Base-by-base conservation (phyloP, 2,888 invertebrate species). In the Crepidodera aurea region DNA sequence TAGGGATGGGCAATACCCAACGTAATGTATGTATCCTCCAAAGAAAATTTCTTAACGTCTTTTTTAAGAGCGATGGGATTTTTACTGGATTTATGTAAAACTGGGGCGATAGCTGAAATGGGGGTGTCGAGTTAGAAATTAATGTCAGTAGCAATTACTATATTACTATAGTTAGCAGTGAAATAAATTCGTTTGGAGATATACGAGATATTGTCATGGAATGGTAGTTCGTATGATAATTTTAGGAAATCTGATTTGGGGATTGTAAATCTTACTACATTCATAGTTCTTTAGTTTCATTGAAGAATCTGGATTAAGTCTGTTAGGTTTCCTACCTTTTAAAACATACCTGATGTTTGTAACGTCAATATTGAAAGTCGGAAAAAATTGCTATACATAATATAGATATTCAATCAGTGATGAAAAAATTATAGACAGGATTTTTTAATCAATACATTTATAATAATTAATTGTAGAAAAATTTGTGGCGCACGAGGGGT, bases 1-100 rank as follows among this genome's bases (percentile, higher is more conserved):
- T 22, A 32, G 58, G 62, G 62, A 58, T 59, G 25, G 62, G 62
- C 58, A 16, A 40, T 56, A 29, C 16, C 27, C 7, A 7, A 25
- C 16, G 27, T 53, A 27, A 53, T 53, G 25, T 53, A 53, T 53
- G 40, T 53, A 16, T 46, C 37, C 37, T 29, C 39, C 15, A 22
- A 46, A 46, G 56, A 32, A 56, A 46, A 56, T 56, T 46, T 46
- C 37, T 56, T 29, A n/a, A 34, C 34, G 37, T 46, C 15, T 46
- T 13, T 46, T 44, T 44, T 12, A 19, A 7, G 42, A n/a, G 18
- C 18, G 15, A 12, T 19, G 42, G 18, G 42, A 7, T 42, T 42
- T 39, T 42, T 42, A 16, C 1, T 1, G 16, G 44, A 44, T 44
- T 44, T 44, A 44, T 44, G 44, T 15, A 44, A 44, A 44, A 44